Evolutionary conservation across 2,888 invertebrate genomes (phyloP).

Genomic region (Ypsolopha scabrella): DNA sequence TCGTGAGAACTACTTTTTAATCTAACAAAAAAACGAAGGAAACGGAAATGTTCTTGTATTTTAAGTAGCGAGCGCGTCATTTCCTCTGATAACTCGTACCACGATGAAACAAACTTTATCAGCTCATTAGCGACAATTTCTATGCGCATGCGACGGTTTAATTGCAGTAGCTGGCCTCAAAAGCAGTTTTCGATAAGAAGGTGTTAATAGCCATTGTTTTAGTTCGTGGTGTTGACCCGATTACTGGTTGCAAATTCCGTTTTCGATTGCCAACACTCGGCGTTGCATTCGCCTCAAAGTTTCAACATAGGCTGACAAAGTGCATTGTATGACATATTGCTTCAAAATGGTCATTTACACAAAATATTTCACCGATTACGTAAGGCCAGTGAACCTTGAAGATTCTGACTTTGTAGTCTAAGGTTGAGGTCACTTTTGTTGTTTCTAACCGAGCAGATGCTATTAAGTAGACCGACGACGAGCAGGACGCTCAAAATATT

Average conservation of each 20-base stretch:
- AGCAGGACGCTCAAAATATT: no score
- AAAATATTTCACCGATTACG: no score
- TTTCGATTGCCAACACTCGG: background rate
- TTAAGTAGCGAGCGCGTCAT: conserved; percentile 48
- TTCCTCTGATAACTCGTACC: conserved; percentile 50
- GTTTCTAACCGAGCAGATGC: no score
- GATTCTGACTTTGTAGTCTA: no score
- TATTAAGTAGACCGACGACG: no score
- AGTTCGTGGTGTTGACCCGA: background rate
- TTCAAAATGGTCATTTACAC: no score
- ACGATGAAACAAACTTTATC: conserved; percentile 40
- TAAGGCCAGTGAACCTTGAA: no score
- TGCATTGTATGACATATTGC: conserved; percentile 3
- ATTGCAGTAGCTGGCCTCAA: conserved; percentile 24
- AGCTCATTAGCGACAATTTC: conserved; percentile 42
- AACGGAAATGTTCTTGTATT: conserved; percentile 51
- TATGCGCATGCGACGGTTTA: conserved; percentile 16
- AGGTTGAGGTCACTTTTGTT: no score
- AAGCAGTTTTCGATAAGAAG: conserved; percentile 23
- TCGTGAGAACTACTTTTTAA: conserved; percentile 40
- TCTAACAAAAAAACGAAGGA: conserved; percentile 39
- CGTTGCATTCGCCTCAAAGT: background rate
- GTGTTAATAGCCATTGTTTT: background rate
- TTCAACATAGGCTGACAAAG: background rate
- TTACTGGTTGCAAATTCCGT: background rate